phyloP scores from a whole-genome alignment of 2,113 vertebrate species.

The Dendropsophus ebraccatus region DNA sequence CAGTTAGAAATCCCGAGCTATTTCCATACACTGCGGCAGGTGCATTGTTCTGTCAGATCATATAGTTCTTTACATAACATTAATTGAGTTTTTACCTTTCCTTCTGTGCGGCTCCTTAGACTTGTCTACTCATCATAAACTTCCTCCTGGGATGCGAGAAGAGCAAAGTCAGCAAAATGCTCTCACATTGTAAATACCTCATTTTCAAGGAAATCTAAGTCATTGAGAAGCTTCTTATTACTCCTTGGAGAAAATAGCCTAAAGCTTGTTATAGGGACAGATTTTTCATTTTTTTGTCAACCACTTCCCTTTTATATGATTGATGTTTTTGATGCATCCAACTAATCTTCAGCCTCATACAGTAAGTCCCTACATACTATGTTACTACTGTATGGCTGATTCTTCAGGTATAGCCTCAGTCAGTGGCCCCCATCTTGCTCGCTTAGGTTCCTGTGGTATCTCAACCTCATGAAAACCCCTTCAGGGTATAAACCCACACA shows the following conservation, averaged over 20 bases:
- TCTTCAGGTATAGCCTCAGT: too few species aligned
- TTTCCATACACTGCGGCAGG: neutral
- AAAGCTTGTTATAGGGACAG: neutral
- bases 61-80: neutral
- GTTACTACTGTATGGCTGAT: too few species aligned
- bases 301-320: neutral
- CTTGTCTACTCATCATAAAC: neutral
- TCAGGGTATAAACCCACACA: too few species aligned
- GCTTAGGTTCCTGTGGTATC: too few species aligned
- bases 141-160: neutral
- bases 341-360: too few species aligned
- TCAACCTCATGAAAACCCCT: too few species aligned
- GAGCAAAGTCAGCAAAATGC: neutral
- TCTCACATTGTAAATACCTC: neutral
- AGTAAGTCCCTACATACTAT: too few species aligned
- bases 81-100: neutral
- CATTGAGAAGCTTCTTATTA: neutral
- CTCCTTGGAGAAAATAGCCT: neutral
- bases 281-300: neutral
- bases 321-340: too few species aligned
- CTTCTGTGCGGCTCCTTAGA: neutral
- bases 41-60: neutral
- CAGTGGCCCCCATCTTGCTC: too few species aligned
- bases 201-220: neutral
- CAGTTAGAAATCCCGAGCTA: neutral